Conservation (phyloP, 2,888 invertebrate species). For the Drosophila yooni region DNA sequence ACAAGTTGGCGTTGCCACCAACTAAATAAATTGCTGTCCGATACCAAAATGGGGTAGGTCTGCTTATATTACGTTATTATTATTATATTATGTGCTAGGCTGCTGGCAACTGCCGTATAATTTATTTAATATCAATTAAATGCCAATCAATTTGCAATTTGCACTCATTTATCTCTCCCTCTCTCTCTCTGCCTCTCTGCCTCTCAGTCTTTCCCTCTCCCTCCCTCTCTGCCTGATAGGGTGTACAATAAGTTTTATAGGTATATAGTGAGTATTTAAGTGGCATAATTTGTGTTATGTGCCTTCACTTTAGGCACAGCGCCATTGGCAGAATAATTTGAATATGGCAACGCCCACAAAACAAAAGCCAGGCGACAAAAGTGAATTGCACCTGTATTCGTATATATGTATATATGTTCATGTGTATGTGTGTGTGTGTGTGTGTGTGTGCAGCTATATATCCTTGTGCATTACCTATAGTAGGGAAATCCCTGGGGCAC, state of each 20-base stretch:
- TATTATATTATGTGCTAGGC: slow-evolving; percentile 4
- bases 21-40: not conserved
- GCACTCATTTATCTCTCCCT: slow-evolving; percentile 26
- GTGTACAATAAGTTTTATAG: slow-evolving; percentile 2
- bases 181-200: not conserved
- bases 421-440: slow-evolving; percentile 1
- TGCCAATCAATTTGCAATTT: slow-evolving; percentile 44
- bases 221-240: not conserved
- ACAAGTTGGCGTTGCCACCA: not conserved
- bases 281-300: slow-evolving; percentile 35
- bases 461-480: slow-evolving; percentile 88
- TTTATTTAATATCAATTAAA: slow-evolving; percentile 46
- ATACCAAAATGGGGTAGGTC: not conserved
- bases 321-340: slow-evolving; percentile 68
- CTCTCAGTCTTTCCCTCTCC: not conserved
- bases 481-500: slow-evolving; percentile 96
- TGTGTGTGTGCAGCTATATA: not conserved
- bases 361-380: slow-evolving; percentile 52
- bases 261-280: not conserved
- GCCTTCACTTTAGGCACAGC: slow-evolving; percentile 13
- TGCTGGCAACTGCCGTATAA: slow-evolving; percentile 12
- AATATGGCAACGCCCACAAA: slow-evolving; percentile 71
- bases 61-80: not conserved
- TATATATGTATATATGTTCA: slow-evolving; percentile 2
- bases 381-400: slow-evolving; percentile 34